Conservation (phyloP, 1,140 invertebrate genomes). For the Bombus turneri region DNA sequence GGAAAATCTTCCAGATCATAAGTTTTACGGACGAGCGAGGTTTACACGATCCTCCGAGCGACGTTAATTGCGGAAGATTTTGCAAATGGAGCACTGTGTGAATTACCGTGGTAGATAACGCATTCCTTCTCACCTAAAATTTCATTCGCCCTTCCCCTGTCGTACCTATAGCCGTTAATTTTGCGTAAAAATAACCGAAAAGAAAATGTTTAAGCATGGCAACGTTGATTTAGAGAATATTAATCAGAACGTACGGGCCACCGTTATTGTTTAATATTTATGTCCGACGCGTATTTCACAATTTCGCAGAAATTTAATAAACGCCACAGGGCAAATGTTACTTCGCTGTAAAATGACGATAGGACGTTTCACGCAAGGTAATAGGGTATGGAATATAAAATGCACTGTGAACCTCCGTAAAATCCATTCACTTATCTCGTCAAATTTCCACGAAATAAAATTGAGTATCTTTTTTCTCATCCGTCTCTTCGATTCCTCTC, state of each 20-base stretch:
- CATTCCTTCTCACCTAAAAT: neutral
- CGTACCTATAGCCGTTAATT: neutral
- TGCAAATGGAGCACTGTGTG: conserved; percentile 30
- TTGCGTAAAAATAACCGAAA: neutral
- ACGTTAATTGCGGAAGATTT: conserved; percentile 44
- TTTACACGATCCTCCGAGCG: conserved; percentile 17
- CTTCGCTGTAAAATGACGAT: conserved; percentile 10
- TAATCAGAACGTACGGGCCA: conserved; percentile 2
- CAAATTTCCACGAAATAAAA: neutral
- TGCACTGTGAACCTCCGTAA: neutral
- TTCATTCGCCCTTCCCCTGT: too few relatives aligned
- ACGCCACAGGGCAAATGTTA: neutral
- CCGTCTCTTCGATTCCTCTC: neutral
- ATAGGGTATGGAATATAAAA: neutral
- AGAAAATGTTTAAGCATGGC: neutral
- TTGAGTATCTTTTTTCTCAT: neutral
- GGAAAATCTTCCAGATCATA: conserved; percentile 30
- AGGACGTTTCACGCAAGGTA: neutral
- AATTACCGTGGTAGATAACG: conserved; percentile 17
- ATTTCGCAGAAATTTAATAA: conserved; percentile 19
- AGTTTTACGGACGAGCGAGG: conserved; percentile 26
- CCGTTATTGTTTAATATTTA: conserved; percentile 2
- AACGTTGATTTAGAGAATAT: neutral
- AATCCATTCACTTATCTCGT: neutral
- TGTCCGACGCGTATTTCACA: conserved; percentile 1